Evolutionary conservation across 1,140 invertebrate genomes (phyloP).

Genomic region (Drosophila nigrodunni): DNA sequence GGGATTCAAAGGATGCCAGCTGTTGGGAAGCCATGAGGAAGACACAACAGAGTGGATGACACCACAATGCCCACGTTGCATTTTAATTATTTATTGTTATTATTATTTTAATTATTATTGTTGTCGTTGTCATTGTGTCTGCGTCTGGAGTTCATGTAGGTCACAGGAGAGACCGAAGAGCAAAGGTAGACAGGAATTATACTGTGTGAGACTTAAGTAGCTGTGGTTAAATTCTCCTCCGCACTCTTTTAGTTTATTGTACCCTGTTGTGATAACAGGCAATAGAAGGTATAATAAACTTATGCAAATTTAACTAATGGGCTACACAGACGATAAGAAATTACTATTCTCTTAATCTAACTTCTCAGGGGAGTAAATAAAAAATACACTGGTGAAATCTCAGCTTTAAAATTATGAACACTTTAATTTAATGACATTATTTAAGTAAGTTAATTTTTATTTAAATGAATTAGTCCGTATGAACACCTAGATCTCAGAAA

Average conservation of each 20-base stretch:
- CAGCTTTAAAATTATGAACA: too few relatives aligned
- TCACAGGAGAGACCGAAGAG: neutral
- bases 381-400: too few relatives aligned
- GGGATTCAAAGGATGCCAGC: slow-evolving; percentile 8
- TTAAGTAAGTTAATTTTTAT: neutral
- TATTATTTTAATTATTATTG: slow-evolving; percentile 37
- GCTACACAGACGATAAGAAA: neutral
- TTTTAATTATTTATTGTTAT: slow-evolving; percentile 57
- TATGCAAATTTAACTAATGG: slow-evolving; percentile 10
- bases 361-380: neutral
- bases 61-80: slow-evolving; percentile 27
- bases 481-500: too few relatives aligned
- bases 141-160: slow-evolving; percentile 16
- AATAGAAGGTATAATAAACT: neutral
- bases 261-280: neutral
- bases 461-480: too few relatives aligned
- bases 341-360: neutral
- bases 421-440: neutral
- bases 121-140: neutral
- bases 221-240: slow-evolving; percentile 23
- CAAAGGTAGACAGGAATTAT: slow-evolving; percentile 8
- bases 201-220: slow-evolving; percentile 18
- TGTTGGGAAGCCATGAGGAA: neutral
- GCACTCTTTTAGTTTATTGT: slow-evolving; percentile 28
- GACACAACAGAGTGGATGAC: slow-evolving; percentile 1